Conservation (phyloP, 2,113 vertebrate species). For the Eretmochelys imbricata region DNA sequence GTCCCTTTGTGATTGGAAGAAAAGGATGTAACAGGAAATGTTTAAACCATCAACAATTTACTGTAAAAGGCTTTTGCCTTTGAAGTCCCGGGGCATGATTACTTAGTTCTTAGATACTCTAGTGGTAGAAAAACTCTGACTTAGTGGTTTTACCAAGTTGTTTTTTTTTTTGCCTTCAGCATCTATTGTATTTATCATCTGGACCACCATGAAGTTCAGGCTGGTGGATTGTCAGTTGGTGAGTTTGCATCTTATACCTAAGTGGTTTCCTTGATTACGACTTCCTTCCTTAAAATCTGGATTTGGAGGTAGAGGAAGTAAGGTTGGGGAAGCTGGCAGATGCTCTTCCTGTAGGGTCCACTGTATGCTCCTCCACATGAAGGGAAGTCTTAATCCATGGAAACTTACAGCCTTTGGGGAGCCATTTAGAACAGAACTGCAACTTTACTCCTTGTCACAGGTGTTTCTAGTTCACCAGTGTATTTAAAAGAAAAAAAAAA, state of each 20-base stretch:
- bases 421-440: background rate
- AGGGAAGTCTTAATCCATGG: background rate
- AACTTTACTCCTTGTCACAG: background rate
- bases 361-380: too few species aligned
- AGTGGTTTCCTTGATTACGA: background rate
- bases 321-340: background rate
- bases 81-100: background rate
- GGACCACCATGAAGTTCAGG: slow-evolving; percentile 97
- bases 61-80: background rate
- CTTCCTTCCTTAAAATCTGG: background rate
- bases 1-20: background rate
- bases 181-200: slow-evolving; percentile 95
- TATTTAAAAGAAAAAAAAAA: background rate
- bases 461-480: background rate
- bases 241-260: slow-evolving; percentile 62
- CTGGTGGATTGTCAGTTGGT: slow-evolving; percentile 95
- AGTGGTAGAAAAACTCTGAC: background rate
- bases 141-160: slow-evolving; percentile 44
- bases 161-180: slow-evolving; percentile 78
- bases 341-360: background rate
- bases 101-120: background rate
- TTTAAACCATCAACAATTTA: too few species aligned
- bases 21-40: background rate
- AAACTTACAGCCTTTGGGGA: background rate
- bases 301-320: background rate